phyloP scores from a whole-genome alignment of 2,797 vertebrate genomes.

The Perdix hodgsoniae region DNA sequence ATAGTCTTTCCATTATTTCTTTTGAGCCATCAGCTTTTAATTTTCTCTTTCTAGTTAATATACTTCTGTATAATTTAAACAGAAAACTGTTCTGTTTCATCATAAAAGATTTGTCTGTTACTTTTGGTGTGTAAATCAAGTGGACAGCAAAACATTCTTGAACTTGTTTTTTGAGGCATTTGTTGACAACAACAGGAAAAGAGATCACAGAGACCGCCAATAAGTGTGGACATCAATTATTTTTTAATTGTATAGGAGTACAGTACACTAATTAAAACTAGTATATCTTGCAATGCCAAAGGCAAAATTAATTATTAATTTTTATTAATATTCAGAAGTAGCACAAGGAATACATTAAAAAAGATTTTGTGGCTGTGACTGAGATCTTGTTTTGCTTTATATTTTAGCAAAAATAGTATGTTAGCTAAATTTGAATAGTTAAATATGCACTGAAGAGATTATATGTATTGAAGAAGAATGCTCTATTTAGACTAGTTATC shows the following conservation, averaged over 20 bases:
- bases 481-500: constrained; percentile 49
- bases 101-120: constrained; percentile 86
- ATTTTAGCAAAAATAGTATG: constrained; percentile 80
- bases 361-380: constrained; percentile 94
- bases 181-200: constrained; percentile 96
- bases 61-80: constrained; percentile 84
- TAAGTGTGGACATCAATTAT: constrained; percentile 98
- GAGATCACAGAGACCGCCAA: constrained; percentile 92
- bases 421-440: constrained; percentile 79
- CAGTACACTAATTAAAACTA: constrained; percentile 99
- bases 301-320: constrained; percentile 99
- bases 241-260: constrained; percentile 99
- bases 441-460: constrained; percentile 52
- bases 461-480: constrained; percentile 48
- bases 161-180: constrained; percentile 83
- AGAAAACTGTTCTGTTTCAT: constrained; percentile 89
- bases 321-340: constrained; percentile 99
- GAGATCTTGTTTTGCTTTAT: constrained; percentile 88
- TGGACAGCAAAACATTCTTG: constrained; percentile 84
- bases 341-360: constrained; percentile 99
- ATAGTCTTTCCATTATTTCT: constrained; percentile 79
- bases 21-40: constrained; percentile 81
- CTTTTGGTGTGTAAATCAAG: constrained; percentile 82
- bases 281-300: constrained; percentile 99
- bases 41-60: constrained; percentile 83